These are phyloP conservation scores for Ptychodera flava DNA, from an alignment of 35 echinoderm and acorn worm genomes.

Conservation along the genomic window DNA sequence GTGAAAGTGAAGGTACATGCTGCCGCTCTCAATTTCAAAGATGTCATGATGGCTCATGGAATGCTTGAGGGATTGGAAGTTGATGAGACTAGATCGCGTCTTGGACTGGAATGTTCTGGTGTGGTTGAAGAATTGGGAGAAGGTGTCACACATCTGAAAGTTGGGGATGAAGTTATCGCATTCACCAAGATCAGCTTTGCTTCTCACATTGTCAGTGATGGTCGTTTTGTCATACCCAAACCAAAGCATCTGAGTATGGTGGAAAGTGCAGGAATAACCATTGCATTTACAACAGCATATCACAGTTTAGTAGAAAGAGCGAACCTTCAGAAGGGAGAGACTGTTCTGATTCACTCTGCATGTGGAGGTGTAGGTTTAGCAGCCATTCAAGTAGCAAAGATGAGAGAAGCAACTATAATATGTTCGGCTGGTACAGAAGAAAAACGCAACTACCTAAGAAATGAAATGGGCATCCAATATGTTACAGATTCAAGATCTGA, in stretches of 20 bases:
- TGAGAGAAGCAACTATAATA: conserved; percentile 54
- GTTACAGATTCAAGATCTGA: conserved; percentile 11
- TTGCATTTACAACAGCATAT: conserved; percentile 57
- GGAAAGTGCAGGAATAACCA: too few relatives aligned
- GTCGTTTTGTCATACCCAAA: conserved; percentile 23
- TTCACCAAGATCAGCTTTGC: conserved; percentile 30
- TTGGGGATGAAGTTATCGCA: too few relatives aligned
- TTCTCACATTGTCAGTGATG: conserved; percentile 41
- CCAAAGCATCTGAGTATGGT: too few relatives aligned
- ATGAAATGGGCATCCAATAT: conserved; percentile 18
- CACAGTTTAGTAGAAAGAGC: conserved; percentile 65
- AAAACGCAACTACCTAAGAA: conserved; percentile 21
- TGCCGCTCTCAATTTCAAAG: too few relatives aligned
- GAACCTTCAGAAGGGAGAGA: conserved; percentile 46
- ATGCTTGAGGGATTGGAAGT: conserved; percentile 17
- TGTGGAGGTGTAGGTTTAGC: conserved; percentile 30
- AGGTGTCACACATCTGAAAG: conserved; percentile 21
- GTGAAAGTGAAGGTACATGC: conserved; percentile 16
- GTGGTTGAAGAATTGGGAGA: conserved; percentile 49
- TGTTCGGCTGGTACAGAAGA: conserved; percentile 25
- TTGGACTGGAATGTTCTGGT: conserved; percentile 48
- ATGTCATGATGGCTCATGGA: too few relatives aligned
- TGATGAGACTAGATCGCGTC: not conserved
- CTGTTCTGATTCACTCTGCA: conserved; percentile 47
- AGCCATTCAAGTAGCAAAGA: conserved; percentile 49